Base-by-base conservation (phyloP, 1,140 invertebrate genomes). In the Lethrus apterus region DNA sequence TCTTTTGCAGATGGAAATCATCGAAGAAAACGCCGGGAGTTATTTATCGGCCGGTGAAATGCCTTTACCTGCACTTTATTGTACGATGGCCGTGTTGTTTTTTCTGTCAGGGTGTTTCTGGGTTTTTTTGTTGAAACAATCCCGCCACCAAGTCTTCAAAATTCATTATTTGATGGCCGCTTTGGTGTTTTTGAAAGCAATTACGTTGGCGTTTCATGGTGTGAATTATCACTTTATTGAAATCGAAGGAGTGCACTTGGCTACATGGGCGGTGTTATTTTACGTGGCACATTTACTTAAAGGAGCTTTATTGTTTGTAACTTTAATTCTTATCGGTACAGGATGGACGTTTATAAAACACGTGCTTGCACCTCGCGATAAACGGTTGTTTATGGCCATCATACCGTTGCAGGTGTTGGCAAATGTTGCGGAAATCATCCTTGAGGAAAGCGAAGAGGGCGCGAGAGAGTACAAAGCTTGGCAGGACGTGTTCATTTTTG, bases 301-400 rank as follows among this genome's bases (percentile, higher is more conserved):
- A 54, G 61, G 64, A 4, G 89, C 93, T 0, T 79, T 99, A 13
- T 70, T 99, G 26, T 98, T 99, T 64, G 92, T 96, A 29, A 96
- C 93, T 0, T 90, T 99, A 54, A 83, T 98, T 7, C 72, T 99
- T 7, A 91, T 99, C 53, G 96, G 96, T 23, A 95, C 95, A 20
- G 96, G 96, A 1, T 99, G 95, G 92, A 93, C 93, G 18, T 98
- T 98, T 63, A 93, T 99, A 40, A 99, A 99, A 66, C 92, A 98
- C 60, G 91, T 98, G 51, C 71, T 99, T 2, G 89, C 90, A 4
- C 92, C 96, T 52, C 84, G 91, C 52, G 96, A 99, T 59, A 96
- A 98, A 67, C 96, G 94, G 65, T 78, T 99, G n/a, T 98, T 99
- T 62, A 92, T 98, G 82, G 88, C 98, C 60, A 89, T 98, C 20